Conservation (phyloP, 1,140 invertebrate genomes). For the Alviniconcha marisindica region DNA sequence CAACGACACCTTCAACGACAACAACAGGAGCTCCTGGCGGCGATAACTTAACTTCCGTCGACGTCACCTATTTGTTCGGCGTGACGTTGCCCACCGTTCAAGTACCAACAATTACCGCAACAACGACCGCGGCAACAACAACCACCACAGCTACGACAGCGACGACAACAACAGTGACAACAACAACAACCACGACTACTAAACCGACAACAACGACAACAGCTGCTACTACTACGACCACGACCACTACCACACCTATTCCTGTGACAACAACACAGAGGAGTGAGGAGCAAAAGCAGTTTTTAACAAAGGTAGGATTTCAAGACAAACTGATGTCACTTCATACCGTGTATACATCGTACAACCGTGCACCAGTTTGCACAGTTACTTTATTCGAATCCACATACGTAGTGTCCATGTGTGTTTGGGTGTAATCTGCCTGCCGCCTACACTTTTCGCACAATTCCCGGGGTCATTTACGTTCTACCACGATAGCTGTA, state of each 20-base stretch:
- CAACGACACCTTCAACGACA: not conserved
- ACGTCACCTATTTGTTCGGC: too few species aligned
- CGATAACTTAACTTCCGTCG: too few species aligned
- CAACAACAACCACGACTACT: not conserved
- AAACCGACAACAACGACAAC: slow-evolving; percentile 2
- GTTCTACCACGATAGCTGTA: too few species aligned
- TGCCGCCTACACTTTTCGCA: too few species aligned
- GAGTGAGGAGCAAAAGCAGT: slow-evolving; percentile 18
- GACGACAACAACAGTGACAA: not conserved
- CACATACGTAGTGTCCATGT: too few species aligned
- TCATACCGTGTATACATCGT: too few species aligned
- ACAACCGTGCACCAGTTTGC: not conserved
- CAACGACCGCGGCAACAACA: not conserved
- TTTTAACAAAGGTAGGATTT: slow-evolving; percentile 21
- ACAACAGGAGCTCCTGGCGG: not conserved
- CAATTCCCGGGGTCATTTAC: too few species aligned
- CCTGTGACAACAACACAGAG: not conserved
- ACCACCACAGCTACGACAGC: not conserved
- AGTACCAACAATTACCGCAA: not conserved
- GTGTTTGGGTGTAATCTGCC: too few species aligned
- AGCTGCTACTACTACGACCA: not conserved
- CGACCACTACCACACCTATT: not conserved
- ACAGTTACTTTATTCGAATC: too few species aligned
- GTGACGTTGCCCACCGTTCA: not conserved
- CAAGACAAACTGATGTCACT: too few species aligned